Evolutionary conservation across 64 coral and sea anemone genomes (phyloP), one percentile per base, ranked within the genome.

Genomic region (Dendrophyllia cribrosa): DNA sequence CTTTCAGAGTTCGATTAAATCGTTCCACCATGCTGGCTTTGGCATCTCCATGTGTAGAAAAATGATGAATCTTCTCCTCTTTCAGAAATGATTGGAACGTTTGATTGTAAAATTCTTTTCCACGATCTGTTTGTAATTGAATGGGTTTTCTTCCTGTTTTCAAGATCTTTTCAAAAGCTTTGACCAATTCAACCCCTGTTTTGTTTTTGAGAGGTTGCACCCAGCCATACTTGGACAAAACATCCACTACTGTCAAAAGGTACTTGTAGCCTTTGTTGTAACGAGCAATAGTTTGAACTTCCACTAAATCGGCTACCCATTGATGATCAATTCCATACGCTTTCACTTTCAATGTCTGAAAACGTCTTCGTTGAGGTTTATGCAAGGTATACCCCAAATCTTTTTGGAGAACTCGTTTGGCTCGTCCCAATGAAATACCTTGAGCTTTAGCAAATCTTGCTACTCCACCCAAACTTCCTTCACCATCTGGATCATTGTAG

Each of bases 1-100:
- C 69, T 89, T 94, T 89, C 46, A 95, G 43, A 6, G 93, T 90
- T 0, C 81, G 72, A 15, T 95, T 94, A 34, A 94, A 89, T 15
- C 93, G 74, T 83, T 94, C 87, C 7, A 77, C 64, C 7, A 77
- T 19, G 7, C n/a, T 22, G 3, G 77, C 70, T 77, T 94, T 89
- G 16, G 78, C 58, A 63, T 94, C 91, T 0, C 84, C 70, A 19
- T 80, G 26, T 4, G 85, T 87, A 0, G 67, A 70, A 80, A 93
- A 93, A 45, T 69, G 75, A 52, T 62, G 90, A 62, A 86, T 77
- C 5, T 46, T 23, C 48, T 92, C 9, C 7, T 72, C 0, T 55
- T 84, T 94, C 51, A 94, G 64, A 0, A 50, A 71, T 12, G 19
- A 13, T 59, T 86, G 50, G 51, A 88, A 25, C 15, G 60, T 73